phyloP scores from a whole-genome alignment of 2,797 vertebrate genomes.

The Hemitrygon akajei region DNA sequence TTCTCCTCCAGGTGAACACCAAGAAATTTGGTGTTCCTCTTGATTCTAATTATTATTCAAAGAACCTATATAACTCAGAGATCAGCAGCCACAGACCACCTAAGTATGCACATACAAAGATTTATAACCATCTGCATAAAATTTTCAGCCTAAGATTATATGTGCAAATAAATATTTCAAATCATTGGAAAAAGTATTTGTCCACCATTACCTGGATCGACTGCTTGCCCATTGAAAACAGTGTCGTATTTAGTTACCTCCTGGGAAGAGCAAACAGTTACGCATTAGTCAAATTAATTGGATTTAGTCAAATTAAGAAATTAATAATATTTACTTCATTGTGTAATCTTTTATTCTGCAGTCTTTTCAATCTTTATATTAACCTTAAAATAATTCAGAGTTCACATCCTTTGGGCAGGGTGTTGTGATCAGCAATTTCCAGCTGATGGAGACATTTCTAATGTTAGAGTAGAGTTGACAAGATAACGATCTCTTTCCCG shows the following conservation, averaged over 20 bases:
- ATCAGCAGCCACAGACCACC: too few relatives aligned
- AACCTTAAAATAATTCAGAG: background rate
- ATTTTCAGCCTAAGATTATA: too few relatives aligned
- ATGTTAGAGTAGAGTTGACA: slow-evolving; percentile 24
- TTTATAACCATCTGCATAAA: too few relatives aligned
- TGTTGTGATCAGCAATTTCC: background rate
- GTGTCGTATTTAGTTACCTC: slow-evolving; percentile 51
- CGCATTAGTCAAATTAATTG: background rate
- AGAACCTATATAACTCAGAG: too few relatives aligned
- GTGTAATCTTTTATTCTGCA: background rate
- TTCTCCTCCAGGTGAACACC: too few relatives aligned
- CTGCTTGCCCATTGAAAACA: slow-evolving; percentile 54
- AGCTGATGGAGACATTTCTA: slow-evolving; percentile 19
- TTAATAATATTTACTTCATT: background rate
- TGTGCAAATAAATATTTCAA: background rate
- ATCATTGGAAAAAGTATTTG: background rate
- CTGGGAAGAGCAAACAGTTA: slow-evolving; percentile 41
- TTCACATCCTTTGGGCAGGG: background rate
- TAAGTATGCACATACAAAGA: too few relatives aligned
- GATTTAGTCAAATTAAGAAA: slow-evolving; percentile 15
- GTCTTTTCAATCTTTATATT: slow-evolving; percentile 22
- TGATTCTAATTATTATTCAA: too few relatives aligned
- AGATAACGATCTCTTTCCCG: slow-evolving; percentile 28
- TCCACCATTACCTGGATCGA: slow-evolving; percentile 50
- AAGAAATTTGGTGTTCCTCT: too few relatives aligned